A percentile compares a stretch with the other conserved stretches of the same genome.
Conservation (phyloP, 2,888 invertebrate species). For the Drosophila meridiana region DNA sequence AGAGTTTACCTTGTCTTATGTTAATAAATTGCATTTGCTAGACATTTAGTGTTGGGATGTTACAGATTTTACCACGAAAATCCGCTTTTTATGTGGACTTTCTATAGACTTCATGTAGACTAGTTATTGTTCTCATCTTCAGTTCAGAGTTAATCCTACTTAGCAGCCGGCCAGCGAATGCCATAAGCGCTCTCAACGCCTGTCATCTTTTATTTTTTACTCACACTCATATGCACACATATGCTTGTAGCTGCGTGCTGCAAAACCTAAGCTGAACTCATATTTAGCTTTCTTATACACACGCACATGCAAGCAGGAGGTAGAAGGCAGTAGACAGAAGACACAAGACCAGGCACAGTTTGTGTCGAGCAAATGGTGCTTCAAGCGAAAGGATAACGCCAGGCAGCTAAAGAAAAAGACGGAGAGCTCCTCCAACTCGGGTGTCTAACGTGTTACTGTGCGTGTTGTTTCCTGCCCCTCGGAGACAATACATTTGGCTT, state of each 20-base stretch:
- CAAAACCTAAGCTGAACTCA: conserved; percentile 39
- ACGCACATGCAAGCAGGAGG: background rate
- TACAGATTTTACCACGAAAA: background rate
- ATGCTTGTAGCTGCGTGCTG: conserved; percentile 4
- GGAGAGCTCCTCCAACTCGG: conserved; percentile 9
- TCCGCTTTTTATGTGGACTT: background rate
- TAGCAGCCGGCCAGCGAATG: conserved; percentile 39
- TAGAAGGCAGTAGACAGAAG: background rate
- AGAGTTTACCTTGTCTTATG: background rate
- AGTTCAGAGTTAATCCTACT: conserved; percentile 19
- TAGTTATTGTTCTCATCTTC: conserved; percentile 6
- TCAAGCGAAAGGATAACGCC: conserved; percentile 64
- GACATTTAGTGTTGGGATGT: background rate
- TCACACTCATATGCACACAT: conserved; percentile 1
- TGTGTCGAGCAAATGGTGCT: conserved; percentile 44
- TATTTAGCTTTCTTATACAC: conserved; percentile 49
- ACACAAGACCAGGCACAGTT: conserved; percentile 32
- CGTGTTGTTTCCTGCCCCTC: conserved; percentile 34
- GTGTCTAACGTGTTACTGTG: conserved; percentile 9
- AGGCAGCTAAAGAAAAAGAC: conserved; percentile 22
- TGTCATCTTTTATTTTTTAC: conserved; percentile 20
- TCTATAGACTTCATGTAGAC: too few relatives aligned
- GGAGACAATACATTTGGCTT: conserved; percentile 61
- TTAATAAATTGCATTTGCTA: background rate
- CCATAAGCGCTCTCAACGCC: conserved; percentile 37